Evolutionary conservation across 2,113 vertebrate species (phyloP).

Genomic region (Labeo catla): DNA sequence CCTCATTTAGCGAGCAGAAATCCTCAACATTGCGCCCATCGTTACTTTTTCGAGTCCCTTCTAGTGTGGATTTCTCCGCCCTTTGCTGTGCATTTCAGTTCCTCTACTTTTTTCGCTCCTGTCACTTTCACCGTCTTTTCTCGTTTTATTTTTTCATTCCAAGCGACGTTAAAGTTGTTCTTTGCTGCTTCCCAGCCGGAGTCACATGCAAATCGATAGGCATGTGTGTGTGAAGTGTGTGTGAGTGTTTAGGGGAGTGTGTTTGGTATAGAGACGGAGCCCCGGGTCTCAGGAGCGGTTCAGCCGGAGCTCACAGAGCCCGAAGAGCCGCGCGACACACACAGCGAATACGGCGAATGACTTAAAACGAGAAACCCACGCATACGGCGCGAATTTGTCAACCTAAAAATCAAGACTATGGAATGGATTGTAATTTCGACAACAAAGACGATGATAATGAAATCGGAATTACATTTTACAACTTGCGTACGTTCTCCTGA

Average conservation of each 20-base stretch:
- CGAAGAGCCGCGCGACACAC: constrained; percentile 57
- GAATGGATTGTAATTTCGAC: not conserved
- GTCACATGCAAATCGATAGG: constrained; percentile 82
- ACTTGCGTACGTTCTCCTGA: not conserved
- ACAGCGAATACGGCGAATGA: constrained; percentile 32
- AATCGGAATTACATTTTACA: not conserved
- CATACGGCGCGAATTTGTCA: not conserved
- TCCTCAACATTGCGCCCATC: constrained; percentile 71
- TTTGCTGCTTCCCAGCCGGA: constrained; percentile 75
- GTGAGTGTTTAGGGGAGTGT: constrained; percentile 64
- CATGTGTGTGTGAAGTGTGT: constrained; percentile 60
- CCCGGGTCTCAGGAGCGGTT: constrained; percentile 76
- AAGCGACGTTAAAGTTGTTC: constrained; percentile 74
- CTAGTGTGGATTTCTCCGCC: constrained; percentile 72
- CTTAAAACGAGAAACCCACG: not conserved
- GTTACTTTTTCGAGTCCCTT: constrained; percentile 67
- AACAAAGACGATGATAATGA: not conserved
- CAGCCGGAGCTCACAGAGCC: constrained; percentile 66
- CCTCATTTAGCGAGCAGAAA: constrained; percentile 65
- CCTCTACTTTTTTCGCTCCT: constrained; percentile 67
- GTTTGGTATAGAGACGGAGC: constrained; percentile 72
- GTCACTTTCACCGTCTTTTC: constrained; percentile 72
- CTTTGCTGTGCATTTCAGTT: constrained; percentile 67
- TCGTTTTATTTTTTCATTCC: constrained; percentile 65
- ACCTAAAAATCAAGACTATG: not conserved